These are phyloP conservation scores for Anseranas semipalmata DNA, from an alignment of 2,113 vertebrate species.

Conservation along the genomic window DNA sequence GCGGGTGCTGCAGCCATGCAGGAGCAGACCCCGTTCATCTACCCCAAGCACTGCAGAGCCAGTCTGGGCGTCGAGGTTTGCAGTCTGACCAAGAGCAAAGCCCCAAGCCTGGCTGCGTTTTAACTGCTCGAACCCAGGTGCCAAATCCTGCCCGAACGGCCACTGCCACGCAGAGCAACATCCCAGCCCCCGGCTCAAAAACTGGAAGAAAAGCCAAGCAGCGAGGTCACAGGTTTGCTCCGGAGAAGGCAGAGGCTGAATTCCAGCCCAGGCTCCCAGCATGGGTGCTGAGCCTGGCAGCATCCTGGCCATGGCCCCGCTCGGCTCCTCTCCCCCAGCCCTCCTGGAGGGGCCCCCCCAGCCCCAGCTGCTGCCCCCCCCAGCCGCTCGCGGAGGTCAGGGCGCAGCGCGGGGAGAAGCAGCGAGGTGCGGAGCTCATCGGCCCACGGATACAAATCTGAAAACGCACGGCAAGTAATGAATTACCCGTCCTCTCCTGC, in stretches of 20 bases:
- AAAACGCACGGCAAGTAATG: slow-evolving; percentile 3
- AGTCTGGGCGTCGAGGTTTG: too few relatives aligned
- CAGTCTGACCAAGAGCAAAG: too few relatives aligned
- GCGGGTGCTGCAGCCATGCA: too few relatives aligned
- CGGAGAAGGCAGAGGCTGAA: neutral
- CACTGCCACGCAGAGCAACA: too few relatives aligned
- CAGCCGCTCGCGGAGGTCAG: neutral
- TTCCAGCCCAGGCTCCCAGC: neutral
- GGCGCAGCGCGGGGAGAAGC: neutral
- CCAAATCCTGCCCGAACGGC: too few relatives aligned
- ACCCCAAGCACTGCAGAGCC: too few relatives aligned
- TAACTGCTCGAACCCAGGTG: neutral
- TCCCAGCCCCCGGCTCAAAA: too few relatives aligned
- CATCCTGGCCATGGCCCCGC: accelerated
- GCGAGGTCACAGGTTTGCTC: neutral
- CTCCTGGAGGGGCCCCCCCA: neutral
- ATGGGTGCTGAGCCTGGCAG: too few relatives aligned
- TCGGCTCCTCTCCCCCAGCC: neutral
- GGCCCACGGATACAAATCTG: neutral
- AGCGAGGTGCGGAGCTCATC: neutral
- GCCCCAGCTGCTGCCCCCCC: too few relatives aligned
- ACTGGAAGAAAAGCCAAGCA: too few relatives aligned
- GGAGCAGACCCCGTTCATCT: neutral
- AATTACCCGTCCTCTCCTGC: slow-evolving; percentile 1
- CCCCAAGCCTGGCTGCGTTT: neutral